Base-by-base conservation (phyloP, 92 coral and sea anemone species). In the Palythoa caribaeorum region DNA sequence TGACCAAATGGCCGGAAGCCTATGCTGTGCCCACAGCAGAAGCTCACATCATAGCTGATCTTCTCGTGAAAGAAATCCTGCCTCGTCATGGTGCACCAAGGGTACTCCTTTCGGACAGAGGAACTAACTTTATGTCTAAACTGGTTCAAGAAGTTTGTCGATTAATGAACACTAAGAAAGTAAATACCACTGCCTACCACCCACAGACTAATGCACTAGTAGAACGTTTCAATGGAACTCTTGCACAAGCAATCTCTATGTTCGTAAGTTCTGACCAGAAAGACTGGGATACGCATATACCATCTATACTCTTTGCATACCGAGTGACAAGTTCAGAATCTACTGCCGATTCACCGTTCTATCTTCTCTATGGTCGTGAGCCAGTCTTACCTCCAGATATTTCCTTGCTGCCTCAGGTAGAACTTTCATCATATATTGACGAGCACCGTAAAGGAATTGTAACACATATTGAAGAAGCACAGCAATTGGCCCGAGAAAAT, bases 1-100 rank as follows among this genome's bases (percentile, higher is more conserved):
- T 92, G 2, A 88, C 95, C 0, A 77, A 78, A 16, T 94, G 97
- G 97, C 92, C 91, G 1, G 96, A 94, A 63, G 91, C 84, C 13
- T 94, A 90, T 47, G 78, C 93, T 0, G 90, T 94, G 6, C 84
- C 89, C 5, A 75, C 80, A 60, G 78, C 77, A 0, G 93, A 92
- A 0, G 93, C 95, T 1, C 28, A 68, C 0, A 87, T 88, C 13
- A 88, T 92, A 7, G 97, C 91, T 5, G 36, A 71, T 0, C 35
- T 72, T 16, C 51, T 94, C 12, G 88, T 78, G 0, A 54, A 80
- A n/a, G 93, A 94, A 62, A 83, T 91, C 4, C 79, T 28, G 28
- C 28, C 28, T 28, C 28, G 28, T 28, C 28, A 28, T 28, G 28
- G 28, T 28, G 28, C 28, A 1, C 85, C 93, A 0, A 4, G 90